Evolutionary conservation across 1,140 invertebrate genomes (phyloP), one percentile per base, ranked within the genome.

Genomic region (Rhagoletis zephyria): DNA sequence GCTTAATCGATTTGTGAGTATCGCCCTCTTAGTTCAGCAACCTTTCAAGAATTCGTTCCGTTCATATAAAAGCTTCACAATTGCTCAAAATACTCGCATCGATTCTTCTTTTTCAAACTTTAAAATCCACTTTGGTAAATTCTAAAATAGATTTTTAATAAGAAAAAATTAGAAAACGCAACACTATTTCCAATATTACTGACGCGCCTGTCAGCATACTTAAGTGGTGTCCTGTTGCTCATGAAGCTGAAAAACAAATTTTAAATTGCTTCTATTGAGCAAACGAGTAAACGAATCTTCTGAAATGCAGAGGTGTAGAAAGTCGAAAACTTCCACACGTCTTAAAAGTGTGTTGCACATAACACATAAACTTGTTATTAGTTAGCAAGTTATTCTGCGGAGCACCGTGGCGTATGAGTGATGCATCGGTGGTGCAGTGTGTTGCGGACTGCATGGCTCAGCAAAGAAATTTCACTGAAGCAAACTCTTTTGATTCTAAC

Each of bases 321-420:
- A 42, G 42, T 42, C 30, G 30, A 67, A 67, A 67, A 30, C 64
- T 30, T 42, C 7, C 40, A 30, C 12, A 16, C 42, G 40, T 74
- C 10, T 56, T 56, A 10, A 10, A 4, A 42, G 67, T n/a, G 67
- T 48, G 42, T 63, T 63, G 61, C 12, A n/a, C 12, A n/a, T 51
- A 14, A 2, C 10, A 51, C 51, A 81, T 51, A 81, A 81, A 81
- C 74, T 12, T 56, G n/a, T 59, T 81, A n/a, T 81, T 56, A 30
- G 6, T n/a, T n/a, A 7, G 74, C 48, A 14, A 14, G 9, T 16
- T 74, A 48, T 74, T 2, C 4, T 56, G 45, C 40, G 45, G n/a
- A 5, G 30, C 51, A 56, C 45, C 74, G 16, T 59, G 74, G 74
- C 74, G 74, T 81, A 59, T 81, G 48, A 81, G 48, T 81, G 74